phyloP scores from a whole-genome alignment of 2,888 invertebrate species.

The Pseudoips prasinana region DNA sequence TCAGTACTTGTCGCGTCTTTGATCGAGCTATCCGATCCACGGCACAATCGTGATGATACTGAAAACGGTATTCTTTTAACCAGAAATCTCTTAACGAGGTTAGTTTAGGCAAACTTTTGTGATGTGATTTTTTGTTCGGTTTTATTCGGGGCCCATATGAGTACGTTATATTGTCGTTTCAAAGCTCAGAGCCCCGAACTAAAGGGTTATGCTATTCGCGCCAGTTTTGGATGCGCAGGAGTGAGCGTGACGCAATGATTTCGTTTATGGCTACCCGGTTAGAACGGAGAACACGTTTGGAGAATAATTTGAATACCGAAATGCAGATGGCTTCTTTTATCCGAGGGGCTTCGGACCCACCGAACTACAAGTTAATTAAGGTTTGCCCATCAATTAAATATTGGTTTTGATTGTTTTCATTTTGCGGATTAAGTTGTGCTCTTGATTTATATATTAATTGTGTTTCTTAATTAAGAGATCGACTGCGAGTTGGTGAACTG shows the following conservation, averaged over 20 bases:
- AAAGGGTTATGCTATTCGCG: slow-evolving; percentile 66
- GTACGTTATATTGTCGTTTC: slow-evolving; percentile 71
- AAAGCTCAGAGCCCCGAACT: slow-evolving; percentile 39
- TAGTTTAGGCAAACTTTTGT: slow-evolving; percentile 82
- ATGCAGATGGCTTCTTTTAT: slow-evolving; percentile 81
- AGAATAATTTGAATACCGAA: slow-evolving; percentile 81
- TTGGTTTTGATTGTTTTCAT: slow-evolving; percentile 75
- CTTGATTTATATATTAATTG: slow-evolving; percentile 61
- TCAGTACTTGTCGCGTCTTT: slow-evolving; percentile 56
- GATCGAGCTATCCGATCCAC: slow-evolving; percentile 75
- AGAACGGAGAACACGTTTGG: slow-evolving; percentile 74
- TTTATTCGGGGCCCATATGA: slow-evolving; percentile 75
- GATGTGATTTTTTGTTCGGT: slow-evolving; percentile 73
- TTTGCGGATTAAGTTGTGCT: slow-evolving; percentile 64
- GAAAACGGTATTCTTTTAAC: slow-evolving; percentile 80
- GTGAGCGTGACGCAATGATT: slow-evolving; percentile 74
- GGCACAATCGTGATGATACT: slow-evolving; percentile 78
- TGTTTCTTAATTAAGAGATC: slow-evolving; percentile 59
- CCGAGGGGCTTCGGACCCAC: slow-evolving; percentile 61
- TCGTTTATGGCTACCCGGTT: slow-evolving; percentile 48
- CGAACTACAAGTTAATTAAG: slow-evolving; percentile 81
- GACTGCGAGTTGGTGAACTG: slow-evolving; percentile 31
- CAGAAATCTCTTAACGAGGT: slow-evolving; percentile 81
- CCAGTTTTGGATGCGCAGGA: slow-evolving; percentile 59
- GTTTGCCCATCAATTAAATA: slow-evolving; percentile 80